Evolutionary conservation across 2,888 invertebrate species (phyloP).

Genomic region (Himalopsyche kuldschensis): DNA sequence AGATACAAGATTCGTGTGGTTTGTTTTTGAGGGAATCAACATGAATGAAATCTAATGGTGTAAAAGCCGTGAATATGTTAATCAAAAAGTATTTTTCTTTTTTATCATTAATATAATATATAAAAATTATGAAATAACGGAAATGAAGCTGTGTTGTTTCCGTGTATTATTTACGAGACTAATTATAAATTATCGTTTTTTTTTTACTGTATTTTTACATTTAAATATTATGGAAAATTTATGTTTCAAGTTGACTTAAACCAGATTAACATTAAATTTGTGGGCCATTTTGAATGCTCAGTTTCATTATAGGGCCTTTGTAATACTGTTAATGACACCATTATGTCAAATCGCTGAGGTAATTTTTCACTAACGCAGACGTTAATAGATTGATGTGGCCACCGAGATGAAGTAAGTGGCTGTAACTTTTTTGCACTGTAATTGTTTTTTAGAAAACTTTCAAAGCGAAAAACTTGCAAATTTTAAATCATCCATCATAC

Average conservation of each 20-base stretch:
- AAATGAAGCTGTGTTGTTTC: too few species aligned
- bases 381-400: constrained; percentile 35
- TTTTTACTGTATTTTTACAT: too few species aligned
- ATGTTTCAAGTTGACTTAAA: not conserved
- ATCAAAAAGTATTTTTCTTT: too few species aligned
- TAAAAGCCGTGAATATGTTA: too few species aligned
- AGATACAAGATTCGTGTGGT: too few species aligned
- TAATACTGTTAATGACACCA: constrained; percentile 31
- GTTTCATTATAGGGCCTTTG: constrained; percentile 20
- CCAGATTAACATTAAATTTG: not conserved
- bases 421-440: constrained; percentile 36
- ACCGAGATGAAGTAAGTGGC: constrained; percentile 13
- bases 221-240: not conserved
- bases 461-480: constrained; percentile 4
- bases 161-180: too few species aligned
- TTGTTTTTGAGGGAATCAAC: too few species aligned
- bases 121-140: too few species aligned
- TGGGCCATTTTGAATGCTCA: not conserved
- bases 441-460: constrained; percentile 36
- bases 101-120: too few species aligned
- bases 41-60: too few species aligned
- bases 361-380: constrained; percentile 35
- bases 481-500: constrained; percentile 33
- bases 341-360: constrained; percentile 31
- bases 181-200: too few species aligned